Base-by-base conservation (phyloP, 2,888 invertebrate species). In the Dolomedes plantarius region DNA sequence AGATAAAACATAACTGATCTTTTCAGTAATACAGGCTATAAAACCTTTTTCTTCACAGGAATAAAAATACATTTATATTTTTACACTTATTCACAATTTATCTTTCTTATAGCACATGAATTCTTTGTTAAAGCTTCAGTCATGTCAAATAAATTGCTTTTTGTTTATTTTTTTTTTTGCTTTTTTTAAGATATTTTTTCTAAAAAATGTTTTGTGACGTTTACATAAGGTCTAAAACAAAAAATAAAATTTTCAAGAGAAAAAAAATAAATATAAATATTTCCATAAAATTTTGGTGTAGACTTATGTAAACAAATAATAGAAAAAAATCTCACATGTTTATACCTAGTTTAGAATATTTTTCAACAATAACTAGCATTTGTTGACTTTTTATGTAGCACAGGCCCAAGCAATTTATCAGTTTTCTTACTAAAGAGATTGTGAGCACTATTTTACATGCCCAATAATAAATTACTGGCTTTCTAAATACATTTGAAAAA, bases 1-100 rank as follows among this genome's bases (percentile, higher is more conserved):
- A 28, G 31, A 69, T 27, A 27, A 6, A 69, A 68, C 73, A 74
- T 36, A 74, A 46, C 78, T 31, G 64, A 82, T 19, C 29, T 16
- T 23, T 23, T 69, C 56, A 50, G 50, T 72, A 41, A 23, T 41
- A 69, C 11, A 69, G 65, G 31, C 28, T 69, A 39, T 69, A 69
- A 69, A 77, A 67, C 56, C 68, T 78, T 69, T 67, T 64, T 64
- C 56, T 71, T 77, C 39, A 68, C 29, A 32, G 73, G 73, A 77
- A 68, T 85, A 85, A 85, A 85, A 85, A 77, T 85, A 85, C 83
- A 83, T 50, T 83, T 31, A 83, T 85, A 67, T 73, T 67, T 78
- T 39, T 64, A 79, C 72, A 79, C 23, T 71, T 68, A 80, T 36
- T 32, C 50, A 79, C 65, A 65, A 32, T 32, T 73, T 71, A 46